These are phyloP conservation scores for Albula goreensis DNA, from an alignment of 2,113 vertebrate genomes.

Conservation along the genomic window DNA sequence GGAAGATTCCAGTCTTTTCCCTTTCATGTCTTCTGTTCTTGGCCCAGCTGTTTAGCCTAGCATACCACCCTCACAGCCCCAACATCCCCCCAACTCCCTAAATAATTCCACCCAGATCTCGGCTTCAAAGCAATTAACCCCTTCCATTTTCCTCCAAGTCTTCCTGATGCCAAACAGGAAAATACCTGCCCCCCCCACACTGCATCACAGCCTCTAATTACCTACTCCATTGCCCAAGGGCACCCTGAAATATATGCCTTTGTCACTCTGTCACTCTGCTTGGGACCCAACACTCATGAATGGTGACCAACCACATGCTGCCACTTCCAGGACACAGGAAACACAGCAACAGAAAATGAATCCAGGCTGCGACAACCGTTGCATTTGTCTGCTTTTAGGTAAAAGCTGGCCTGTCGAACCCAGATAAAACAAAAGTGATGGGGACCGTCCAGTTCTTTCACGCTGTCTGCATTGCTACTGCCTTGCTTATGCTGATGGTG, in stretches of 20 bases:
- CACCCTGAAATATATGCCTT: not conserved
- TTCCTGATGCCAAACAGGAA: conserved; percentile 3
- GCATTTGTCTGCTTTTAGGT: not conserved
- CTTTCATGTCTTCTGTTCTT: not conserved
- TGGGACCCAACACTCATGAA: not conserved
- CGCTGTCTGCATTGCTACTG: not conserved
- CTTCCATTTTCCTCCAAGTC: conserved; percentile 24
- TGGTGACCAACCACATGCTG: not conserved
- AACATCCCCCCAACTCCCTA: conserved; percentile 50
- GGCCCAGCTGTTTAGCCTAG: not conserved
- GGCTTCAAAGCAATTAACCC: conserved; percentile 54
- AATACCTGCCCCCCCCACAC: conserved; percentile 11
- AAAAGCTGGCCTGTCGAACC: not conserved
- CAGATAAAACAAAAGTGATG: not conserved
- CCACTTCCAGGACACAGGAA: not conserved
- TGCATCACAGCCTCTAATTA: conserved; percentile 12
- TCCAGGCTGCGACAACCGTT: not conserved
- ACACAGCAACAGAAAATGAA: not conserved
- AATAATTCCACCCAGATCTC: conserved; percentile 51
- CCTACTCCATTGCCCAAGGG: conserved; percentile 5
- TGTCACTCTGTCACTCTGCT: not conserved
- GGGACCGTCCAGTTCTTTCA: not conserved
- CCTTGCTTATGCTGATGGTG: not conserved
- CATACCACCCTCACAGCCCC: conserved; percentile 9
- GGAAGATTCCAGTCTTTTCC: not conserved